phyloP scores from a whole-genome alignment of 2,113 vertebrate species.

The Stegostoma tigrinum region DNA sequence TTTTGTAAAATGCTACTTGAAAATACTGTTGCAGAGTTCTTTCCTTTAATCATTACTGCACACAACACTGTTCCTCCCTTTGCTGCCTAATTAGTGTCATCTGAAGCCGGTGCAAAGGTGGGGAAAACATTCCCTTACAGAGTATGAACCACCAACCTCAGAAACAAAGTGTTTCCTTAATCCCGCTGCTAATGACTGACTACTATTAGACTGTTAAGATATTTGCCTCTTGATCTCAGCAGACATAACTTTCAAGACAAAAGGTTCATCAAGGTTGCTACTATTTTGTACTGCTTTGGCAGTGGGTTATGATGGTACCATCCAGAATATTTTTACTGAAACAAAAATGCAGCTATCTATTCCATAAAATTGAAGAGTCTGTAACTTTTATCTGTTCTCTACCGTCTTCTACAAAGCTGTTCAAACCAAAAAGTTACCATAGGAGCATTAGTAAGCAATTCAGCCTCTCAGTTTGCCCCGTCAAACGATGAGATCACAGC shows the following conservation, averaged over 20 bases:
- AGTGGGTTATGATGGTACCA: no score
- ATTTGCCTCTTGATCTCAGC: not conserved
- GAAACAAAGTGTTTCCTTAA: conserved; percentile 18
- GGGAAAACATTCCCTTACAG: not conserved
- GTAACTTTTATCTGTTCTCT: not conserved
- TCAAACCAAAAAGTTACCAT: not conserved
- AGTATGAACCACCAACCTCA: not conserved
- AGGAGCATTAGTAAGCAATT: no score
- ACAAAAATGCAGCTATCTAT: not conserved
- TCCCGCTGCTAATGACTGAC: conserved; percentile 24
- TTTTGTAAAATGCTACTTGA: conserved; percentile 18
- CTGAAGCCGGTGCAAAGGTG: not conserved
- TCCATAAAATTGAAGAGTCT: not conserved
- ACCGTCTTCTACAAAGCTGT: not conserved
- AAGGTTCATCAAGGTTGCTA: not conserved
- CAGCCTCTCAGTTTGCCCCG: no score
- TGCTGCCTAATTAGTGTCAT: conserved; percentile 31
- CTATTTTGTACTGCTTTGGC: not conserved
- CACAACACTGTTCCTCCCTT: not conserved
- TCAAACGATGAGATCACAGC: no score
- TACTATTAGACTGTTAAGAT: not conserved
- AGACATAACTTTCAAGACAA: not conserved
- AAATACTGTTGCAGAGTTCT: conserved; percentile 6
- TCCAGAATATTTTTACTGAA: not conserved
- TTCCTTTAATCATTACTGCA: conserved; percentile 5